Base-by-base conservation (phyloP, 1,140 invertebrate genomes). In the Trachymyrmex cornetzi region DNA sequence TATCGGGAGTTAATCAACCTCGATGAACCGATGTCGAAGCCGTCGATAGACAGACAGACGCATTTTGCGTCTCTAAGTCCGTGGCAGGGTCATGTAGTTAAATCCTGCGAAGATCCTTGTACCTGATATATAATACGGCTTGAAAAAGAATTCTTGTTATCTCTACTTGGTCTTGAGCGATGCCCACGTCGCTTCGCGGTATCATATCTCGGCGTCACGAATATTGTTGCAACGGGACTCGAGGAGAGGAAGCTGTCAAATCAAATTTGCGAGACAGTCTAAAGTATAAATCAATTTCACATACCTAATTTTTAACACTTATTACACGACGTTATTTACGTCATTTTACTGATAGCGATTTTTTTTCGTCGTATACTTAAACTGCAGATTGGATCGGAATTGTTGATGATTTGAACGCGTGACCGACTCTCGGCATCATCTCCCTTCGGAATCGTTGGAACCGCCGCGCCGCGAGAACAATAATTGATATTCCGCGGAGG, bases 401-500 rank as follows among this genome's bases (percentile, higher is more conserved):
- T 44, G 30, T 71, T n/a, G 6, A 14, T 12, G 48, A 44, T 69
- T 30, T 19, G n/a, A 34, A 38, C 63, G 27, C n/a, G 53, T 19
- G 53, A 72, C 53, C 67, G 44, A 82, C n/a, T 69, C 16, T 38
- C 34, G n/a, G 6, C 34, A 7, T 34, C 34, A 38, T 38, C 34
- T 38, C 34, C 7, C 38, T 7, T 22, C 16, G 19, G 16, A 30
- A 57, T 19, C 61, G 57, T 77, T 38, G 22, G 30, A 22, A 24
- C 80, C 63, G 50, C 77, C 53, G 74, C 67, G 80, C 48, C 71
- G 75, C 82, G 79, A 64, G 92, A 92, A 92, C 89, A 92, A 92
- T 92, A 92, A 92, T 91, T 91, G 91, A 92, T 92, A 92, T 88
- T 88, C 90, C 57, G 69, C 34, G 63, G 30, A 90, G 79, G 38